Conservation (phyloP, 2,888 invertebrate species). For the Leucophora obtusa region DNA sequence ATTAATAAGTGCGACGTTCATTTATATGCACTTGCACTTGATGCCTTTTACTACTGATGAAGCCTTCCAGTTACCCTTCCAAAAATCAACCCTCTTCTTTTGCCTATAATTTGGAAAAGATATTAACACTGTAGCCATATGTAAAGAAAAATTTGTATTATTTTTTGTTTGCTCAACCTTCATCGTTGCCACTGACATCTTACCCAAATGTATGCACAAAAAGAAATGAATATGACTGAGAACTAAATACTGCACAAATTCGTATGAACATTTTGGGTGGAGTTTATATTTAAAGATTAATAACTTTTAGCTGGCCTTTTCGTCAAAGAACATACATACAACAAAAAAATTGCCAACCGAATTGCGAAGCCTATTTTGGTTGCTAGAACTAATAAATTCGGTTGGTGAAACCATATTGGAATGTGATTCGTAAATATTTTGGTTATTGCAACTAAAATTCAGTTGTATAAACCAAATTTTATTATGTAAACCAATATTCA, state of each 20-base stretch:
- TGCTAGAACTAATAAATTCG: too few species aligned
- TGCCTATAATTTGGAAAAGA: background rate
- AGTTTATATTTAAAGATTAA: too few species aligned
- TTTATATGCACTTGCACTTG: constrained; percentile 67
- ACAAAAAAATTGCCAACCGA: too few species aligned
- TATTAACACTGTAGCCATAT: constrained; percentile 33
- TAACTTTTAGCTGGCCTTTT: too few species aligned
- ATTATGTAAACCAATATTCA: too few species aligned
- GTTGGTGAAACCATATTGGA: too few species aligned
- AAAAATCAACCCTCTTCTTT: constrained; percentile 11
- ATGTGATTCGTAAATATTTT: too few species aligned
- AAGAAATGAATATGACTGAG: constrained; percentile 54
- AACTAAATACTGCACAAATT: constrained; percentile 29
- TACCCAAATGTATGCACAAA: constrained; percentile 62
- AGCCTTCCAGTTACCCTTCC: background rate
- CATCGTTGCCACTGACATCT: constrained; percentile 64
- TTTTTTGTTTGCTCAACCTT: constrained; percentile 30
- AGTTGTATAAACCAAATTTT: too few species aligned
- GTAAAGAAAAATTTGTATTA: constrained; percentile 16
- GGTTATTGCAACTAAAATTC: too few species aligned
- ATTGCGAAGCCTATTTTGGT: too few species aligned
- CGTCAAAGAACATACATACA: too few species aligned
- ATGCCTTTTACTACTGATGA: constrained; percentile 6
- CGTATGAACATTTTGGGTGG: background rate
- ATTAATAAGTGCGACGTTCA: constrained; percentile 77